phyloP scores from a whole-genome alignment of 1,140 invertebrate species.

The Lamellibrachia luymesi region DNA sequence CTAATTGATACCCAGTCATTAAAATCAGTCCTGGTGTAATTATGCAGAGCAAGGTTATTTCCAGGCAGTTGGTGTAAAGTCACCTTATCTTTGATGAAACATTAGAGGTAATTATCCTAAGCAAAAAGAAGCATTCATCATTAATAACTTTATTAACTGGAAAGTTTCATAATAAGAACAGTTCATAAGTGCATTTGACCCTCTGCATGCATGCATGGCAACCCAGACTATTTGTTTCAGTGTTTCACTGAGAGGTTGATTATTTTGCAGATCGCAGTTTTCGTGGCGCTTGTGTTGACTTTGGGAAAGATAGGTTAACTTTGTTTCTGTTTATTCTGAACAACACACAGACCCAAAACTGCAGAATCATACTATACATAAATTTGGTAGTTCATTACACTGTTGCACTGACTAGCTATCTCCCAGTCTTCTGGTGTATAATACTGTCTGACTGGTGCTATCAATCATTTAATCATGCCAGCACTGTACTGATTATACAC shows the following conservation, averaged over 20 bases:
- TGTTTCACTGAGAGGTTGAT: background rate
- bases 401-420: background rate
- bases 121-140: too few relatives aligned
- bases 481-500: background rate
- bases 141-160: too few relatives aligned
- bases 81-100: too few relatives aligned
- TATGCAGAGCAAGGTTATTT: too few relatives aligned
- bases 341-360: background rate
- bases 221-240: too few relatives aligned
- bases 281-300: background rate
- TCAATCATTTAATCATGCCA: background rate
- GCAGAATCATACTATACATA: background rate
- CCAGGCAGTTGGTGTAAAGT: too few relatives aligned
- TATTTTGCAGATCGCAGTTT: background rate
- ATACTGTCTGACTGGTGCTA: background rate
- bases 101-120: too few relatives aligned
- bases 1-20: too few relatives aligned
- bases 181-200: too few relatives aligned
- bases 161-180: too few relatives aligned
- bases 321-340: background rate
- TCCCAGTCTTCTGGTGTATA: background rate
- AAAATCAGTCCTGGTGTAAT: too few relatives aligned
- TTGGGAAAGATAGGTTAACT: background rate
- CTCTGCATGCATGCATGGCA: too few relatives aligned
- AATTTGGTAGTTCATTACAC: background rate